Conservation (phyloP, 2,888 invertebrate species). For the Xanthia icteritia region DNA sequence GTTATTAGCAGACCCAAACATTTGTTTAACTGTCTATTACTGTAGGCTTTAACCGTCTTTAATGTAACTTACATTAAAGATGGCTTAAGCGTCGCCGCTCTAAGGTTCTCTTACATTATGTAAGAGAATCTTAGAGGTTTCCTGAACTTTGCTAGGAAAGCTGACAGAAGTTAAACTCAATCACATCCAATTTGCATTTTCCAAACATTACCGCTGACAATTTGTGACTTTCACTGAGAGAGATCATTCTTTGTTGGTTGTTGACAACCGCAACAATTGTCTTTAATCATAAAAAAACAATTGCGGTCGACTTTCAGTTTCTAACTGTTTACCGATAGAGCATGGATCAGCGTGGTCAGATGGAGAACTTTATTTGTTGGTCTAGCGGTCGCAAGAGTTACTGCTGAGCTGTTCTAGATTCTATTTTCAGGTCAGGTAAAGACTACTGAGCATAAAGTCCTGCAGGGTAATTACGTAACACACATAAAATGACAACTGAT, state of each 20-base stretch:
- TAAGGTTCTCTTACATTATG: too few species aligned
- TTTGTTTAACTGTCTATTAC: not conserved
- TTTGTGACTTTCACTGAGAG: constrained; percentile 32
- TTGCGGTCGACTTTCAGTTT: constrained; percentile 30
- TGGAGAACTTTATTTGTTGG: not conserved
- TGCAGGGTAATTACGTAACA: too few species aligned
- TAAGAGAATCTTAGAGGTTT: not conserved
- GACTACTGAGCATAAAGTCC: too few species aligned
- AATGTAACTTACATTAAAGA: not conserved
- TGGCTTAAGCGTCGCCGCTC: too few species aligned
- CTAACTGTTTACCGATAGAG: constrained; percentile 4
- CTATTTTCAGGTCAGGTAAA: not conserved
- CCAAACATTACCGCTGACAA: constrained; percentile 10
- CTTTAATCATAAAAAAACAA: constrained; percentile 14
- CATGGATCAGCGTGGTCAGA: not conserved
- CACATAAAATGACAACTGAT: too few species aligned
- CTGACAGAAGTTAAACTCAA: not conserved
- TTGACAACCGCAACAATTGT: constrained; percentile 7
- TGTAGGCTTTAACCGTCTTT: not conserved
- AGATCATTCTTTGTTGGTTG: constrained; percentile 20
- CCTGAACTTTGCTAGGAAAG: not conserved
- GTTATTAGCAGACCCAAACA: not conserved
- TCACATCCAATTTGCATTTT: constrained; percentile 13
- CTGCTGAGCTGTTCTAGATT: too few species aligned
- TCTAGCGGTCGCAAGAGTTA: too few species aligned